Base-by-base conservation (phyloP, 2,797 vertebrate genomes). In the Falco cherrug region DNA sequence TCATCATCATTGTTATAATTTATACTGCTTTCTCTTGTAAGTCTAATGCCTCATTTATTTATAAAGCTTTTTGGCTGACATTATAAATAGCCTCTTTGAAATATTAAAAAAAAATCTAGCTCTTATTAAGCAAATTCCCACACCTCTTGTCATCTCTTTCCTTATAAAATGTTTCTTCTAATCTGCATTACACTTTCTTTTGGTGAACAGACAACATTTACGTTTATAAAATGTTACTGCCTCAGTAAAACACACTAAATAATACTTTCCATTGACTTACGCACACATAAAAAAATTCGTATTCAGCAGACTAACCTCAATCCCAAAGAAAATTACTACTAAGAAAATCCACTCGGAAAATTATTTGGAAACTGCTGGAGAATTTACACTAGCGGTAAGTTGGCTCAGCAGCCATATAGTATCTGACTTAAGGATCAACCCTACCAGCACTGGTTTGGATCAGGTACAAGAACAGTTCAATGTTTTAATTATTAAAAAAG, bases 401-500 rank as follows among this genome's bases (percentile, higher is more conserved):
- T 9, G 0, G 31, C 33, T 65, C 50, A 68, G 68, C 47, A 81
- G 60, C 28, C 28, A 4, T 24, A 25, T 1, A 57, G 33, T 53
- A 70, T 48, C 70, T 83, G 59, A 93, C 81, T 80, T 80, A 84
- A 93, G 87, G 53, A 84, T 77, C 33, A 20, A 53, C 54, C 28
- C 22, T 67, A 88, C n/a, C 48, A 78, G 80, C 1, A 7, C 10
- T 70, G n/a, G 48, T 89, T 92, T 86, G 89, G 81, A 93, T 60
- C 65, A 19, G 26, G 51, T 41, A 85, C 64, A 91, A 89, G 50
- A 93, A 64, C 16, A 37, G 56, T 51, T 91, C 60, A 79, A 75
- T 18, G 51, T 69, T 97, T 97, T 93, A 97, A 96, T 97, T 97
- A 93, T 92, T 95, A 94, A 97, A 95, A 96, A 92, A 89, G 84